Evolutionary conservation across 2,888 invertebrate genomes (phyloP).

Genomic region (Poecilobothrus nobilitatus): DNA sequence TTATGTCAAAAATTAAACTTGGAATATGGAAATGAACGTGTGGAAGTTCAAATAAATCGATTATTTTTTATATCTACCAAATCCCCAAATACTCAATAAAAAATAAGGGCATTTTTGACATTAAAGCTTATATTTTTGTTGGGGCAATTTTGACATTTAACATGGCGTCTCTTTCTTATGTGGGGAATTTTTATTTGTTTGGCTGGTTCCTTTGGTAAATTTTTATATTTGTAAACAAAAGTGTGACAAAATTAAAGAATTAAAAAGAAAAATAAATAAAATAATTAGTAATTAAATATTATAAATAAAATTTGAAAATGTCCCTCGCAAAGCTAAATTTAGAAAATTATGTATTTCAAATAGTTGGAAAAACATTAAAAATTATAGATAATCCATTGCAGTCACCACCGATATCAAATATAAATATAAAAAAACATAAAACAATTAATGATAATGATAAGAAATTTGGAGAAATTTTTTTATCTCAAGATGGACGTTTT

Average conservation of each 20-base stretch:
- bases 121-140: no score
- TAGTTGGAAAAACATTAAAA: constrained; percentile 4
- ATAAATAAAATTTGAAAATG: neutral
- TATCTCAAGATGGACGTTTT: neutral
- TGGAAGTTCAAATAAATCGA: no score
- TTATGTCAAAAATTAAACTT: no score
- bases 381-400: neutral
- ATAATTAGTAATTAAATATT: neutral
- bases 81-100: no score
- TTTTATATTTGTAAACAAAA: neutral
- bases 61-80: no score
- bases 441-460: neutral
- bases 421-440: neutral
- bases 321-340: neutral
- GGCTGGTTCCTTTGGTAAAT: neutral
- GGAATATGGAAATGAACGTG: no score
- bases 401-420: neutral
- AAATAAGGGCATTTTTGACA: no score
- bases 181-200: constrained; percentile 6
- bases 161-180: constrained; percentile 4
- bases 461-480: neutral
- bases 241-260: neutral
- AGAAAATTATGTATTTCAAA: neutral
- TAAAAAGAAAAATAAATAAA: neutral
- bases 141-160: neutral